Conservation (phyloP, 2,113 vertebrate genomes). For the Sapajus apella region DNA sequence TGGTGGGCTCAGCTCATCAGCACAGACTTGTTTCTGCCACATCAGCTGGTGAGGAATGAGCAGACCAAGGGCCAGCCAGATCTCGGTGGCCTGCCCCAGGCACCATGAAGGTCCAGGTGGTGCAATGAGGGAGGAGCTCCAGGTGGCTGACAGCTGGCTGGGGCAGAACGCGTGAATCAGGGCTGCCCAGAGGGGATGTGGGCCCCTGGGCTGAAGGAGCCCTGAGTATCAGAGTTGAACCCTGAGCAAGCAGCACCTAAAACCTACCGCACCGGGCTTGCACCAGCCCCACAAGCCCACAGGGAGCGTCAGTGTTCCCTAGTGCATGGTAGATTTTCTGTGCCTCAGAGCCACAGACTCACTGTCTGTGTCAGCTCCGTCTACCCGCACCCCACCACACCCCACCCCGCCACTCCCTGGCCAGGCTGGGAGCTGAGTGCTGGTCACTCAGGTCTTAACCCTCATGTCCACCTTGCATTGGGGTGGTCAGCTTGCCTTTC, state of each 20-base stretch:
- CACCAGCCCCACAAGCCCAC: background rate
- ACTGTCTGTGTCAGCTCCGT: background rate
- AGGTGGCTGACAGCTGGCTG: background rate
- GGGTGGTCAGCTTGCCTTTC: background rate
- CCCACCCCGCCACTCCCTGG: fast-evolving
- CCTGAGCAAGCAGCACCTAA: background rate
- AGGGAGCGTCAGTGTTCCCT: background rate
- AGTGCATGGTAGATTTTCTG: background rate
- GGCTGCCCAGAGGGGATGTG: background rate
- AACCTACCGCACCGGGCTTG: background rate
- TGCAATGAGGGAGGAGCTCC: background rate
- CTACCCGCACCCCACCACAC: too few relatives aligned
- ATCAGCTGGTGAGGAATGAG: background rate
- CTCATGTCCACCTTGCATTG: background rate
- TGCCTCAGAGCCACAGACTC: background rate
- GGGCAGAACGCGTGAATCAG: fast-evolving
- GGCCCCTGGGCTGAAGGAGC: background rate
- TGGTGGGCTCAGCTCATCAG: background rate
- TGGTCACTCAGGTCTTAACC: background rate
- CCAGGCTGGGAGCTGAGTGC: background rate
- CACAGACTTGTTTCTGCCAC: background rate
- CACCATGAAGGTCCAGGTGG: background rate
- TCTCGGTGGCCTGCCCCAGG: background rate
- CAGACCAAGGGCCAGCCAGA: background rate
- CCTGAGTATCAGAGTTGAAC: background rate